Percentiles rank a stretch among this genome's conserved stretches.
These are phyloP conservation scores for Poicephalus gulielmi DNA, from an alignment of 2,113 vertebrate species.

Conservation along the genomic window DNA sequence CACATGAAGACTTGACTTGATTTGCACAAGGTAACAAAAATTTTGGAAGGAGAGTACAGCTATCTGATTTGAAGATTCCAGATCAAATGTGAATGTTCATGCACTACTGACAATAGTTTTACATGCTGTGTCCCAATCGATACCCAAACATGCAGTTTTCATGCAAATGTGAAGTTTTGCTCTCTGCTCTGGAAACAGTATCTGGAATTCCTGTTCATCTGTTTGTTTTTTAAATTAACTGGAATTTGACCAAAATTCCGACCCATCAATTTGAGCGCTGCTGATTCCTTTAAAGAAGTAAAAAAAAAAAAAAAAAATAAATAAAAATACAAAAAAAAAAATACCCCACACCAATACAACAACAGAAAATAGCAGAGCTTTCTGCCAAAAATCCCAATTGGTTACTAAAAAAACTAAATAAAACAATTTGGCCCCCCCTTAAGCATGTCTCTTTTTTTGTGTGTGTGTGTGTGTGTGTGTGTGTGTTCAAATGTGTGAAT, in stretches of 20 bases:
- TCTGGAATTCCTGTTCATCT: slow-evolving; percentile 54
- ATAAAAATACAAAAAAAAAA: neutral
- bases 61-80: slow-evolving; percentile 67
- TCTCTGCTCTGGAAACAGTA: slow-evolving; percentile 65
- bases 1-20: slow-evolving; percentile 76
- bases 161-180: slow-evolving; percentile 65
- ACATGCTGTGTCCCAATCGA: slow-evolving; percentile 66
- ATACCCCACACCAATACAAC: neutral
- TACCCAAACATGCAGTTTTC: slow-evolving; percentile 56
- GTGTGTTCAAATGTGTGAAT: neutral
- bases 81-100: slow-evolving; percentile 77
- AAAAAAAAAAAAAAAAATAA: neutral
- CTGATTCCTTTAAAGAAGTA: neutral
- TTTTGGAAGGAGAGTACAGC: slow-evolving; percentile 67
- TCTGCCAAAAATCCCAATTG: slow-evolving; percentile 62
- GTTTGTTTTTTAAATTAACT: slow-evolving; percentile 54
- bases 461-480: neutral
- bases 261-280: slow-evolving; percentile 56
- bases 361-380: slow-evolving; percentile 34
- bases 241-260: slow-evolving; percentile 50
- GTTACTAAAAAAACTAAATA: slow-evolving; percentile 77
- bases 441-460: slow-evolving; percentile 56
- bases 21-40: slow-evolving; percentile 84
- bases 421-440: slow-evolving; percentile 81
- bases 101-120: slow-evolving; percentile 75